Evolutionary conservation across 2,113 vertebrate genomes (phyloP).

Genomic region (Semicossyphus pulcher): DNA sequence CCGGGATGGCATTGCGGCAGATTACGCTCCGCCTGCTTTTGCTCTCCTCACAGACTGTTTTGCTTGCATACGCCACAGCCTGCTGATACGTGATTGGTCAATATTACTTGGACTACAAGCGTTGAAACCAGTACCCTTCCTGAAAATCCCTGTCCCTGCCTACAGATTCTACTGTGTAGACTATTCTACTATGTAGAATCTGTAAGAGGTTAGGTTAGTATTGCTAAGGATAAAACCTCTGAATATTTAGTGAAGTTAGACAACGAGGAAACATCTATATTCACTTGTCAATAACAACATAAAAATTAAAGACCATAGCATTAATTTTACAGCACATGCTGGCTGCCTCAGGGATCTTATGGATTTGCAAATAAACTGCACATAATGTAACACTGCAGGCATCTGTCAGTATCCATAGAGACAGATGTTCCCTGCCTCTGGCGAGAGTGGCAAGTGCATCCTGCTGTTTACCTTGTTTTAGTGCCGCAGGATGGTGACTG

Average conservation of each 20-base stretch:
- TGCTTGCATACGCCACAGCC: no score
- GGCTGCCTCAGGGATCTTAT: conserved; percentile 29
- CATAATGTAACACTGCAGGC: conserved; percentile 55
- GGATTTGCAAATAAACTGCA: conserved; percentile 41
- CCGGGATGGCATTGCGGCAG: no score
- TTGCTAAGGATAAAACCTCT: no score
- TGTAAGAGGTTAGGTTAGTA: no score
- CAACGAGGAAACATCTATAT: background rate
- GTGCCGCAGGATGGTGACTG: conserved; percentile 9
- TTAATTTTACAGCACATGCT: conserved; percentile 26
- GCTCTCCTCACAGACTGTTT: no score
- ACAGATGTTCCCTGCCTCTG: conserved; percentile 61
- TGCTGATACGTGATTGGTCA: no score
- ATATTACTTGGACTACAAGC: no score
- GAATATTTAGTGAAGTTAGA: conserved; percentile 1
- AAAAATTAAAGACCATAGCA: conserved; percentile 13
- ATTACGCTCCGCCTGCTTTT: no score
- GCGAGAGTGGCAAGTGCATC: conserved; percentile 24
- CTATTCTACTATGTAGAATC: no score
- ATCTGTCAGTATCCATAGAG: conserved; percentile 54
- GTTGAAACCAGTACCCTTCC: no score
- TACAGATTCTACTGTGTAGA: no score
- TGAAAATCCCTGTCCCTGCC: no score
- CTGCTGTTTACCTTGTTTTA: conserved; percentile 41
- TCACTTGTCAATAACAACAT: conserved; percentile 2